A percentile compares a stretch with the other conserved stretches of the same genome.
These are phyloP conservation scores for Tenualosa ilisha DNA, from an alignment of 2,797 vertebrate genomes.

Conservation along the genomic window DNA sequence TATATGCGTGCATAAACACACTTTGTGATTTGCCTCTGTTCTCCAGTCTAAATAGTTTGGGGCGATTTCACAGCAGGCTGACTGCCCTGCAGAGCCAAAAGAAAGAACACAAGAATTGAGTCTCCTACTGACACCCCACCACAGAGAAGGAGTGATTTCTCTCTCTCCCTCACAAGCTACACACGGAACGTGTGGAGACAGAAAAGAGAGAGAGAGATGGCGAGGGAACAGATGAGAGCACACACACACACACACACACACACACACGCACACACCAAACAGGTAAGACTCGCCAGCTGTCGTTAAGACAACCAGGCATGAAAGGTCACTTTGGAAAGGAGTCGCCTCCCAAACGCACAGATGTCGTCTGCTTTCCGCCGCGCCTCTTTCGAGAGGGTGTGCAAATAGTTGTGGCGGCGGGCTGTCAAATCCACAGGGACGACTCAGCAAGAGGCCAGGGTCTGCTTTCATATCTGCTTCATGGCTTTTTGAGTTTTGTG, in stretches of 20 bases:
- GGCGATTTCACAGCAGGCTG: background rate
- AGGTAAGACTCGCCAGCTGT: constrained; percentile 50
- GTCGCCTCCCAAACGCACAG: constrained; percentile 52
- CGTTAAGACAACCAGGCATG: constrained; percentile 50
- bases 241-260: too few relatives aligned
- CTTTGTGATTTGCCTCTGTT: background rate
- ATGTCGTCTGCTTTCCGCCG: constrained; percentile 60
- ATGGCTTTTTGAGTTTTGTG: background rate
- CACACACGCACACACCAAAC: background rate
- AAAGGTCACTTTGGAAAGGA: constrained; percentile 54
- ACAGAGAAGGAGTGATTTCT: background rate
- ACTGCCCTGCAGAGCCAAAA: background rate
- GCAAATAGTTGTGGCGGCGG: constrained; percentile 39
- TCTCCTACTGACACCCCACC: background rate
- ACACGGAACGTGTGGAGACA: background rate
- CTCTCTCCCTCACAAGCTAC: background rate
- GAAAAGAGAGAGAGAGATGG: background rate
- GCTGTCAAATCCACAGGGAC: constrained; percentile 43
- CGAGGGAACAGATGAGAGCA: background rate
- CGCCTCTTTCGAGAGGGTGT: constrained; percentile 47
- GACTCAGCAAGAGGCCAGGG: constrained; percentile 18
- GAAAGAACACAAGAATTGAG: background rate
- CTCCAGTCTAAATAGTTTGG: background rate
- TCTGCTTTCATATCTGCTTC: background rate
- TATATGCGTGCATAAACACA: constrained; percentile 18